Evolutionary conservation across 1,140 invertebrate species (phyloP).

Genomic region (Brachionus sp.): DNA sequence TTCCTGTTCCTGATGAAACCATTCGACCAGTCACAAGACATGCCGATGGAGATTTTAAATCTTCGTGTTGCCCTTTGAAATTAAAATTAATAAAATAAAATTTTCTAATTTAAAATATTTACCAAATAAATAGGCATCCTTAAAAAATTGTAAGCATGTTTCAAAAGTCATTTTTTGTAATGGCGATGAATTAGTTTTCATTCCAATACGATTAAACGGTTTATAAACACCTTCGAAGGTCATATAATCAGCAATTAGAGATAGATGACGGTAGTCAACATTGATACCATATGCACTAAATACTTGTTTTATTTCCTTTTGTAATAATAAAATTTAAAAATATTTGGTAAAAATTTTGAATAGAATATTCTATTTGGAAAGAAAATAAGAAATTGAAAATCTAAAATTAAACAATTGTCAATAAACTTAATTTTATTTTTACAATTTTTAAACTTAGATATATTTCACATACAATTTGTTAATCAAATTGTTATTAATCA

Average conservation of each 20-base stretch:
- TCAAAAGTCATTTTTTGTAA: slow-evolving; percentile 98
- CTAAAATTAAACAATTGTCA: neutral
- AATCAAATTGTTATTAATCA: too few species aligned
- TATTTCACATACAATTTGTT: too few species aligned
- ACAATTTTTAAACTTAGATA: too few species aligned
- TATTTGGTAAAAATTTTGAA: neutral
- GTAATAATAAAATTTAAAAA: neutral
- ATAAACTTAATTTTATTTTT: neutral
- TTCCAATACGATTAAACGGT: slow-evolving; percentile 82
- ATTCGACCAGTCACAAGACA: slow-evolving; percentile 80
- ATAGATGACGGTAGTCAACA: slow-evolving; percentile 87
- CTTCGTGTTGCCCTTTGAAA: slow-evolving; percentile 67
- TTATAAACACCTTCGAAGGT: slow-evolving; percentile 83
- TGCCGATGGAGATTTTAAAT: slow-evolving; percentile 78
- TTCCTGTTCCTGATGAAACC: slow-evolving; percentile 77
- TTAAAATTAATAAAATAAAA: neutral
- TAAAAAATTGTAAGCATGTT: slow-evolving; percentile 80
- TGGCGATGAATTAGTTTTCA: slow-evolving; percentile 80
- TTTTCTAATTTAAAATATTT: slow-evolving; percentile 46
- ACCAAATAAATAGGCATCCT: slow-evolving; percentile 70
- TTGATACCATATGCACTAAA: slow-evolving; percentile 92
- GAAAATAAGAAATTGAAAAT: neutral
- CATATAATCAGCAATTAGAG: slow-evolving; percentile 94
- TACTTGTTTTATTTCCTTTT: slow-evolving; percentile 79
- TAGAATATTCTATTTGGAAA: too few species aligned